phyloP scores from a whole-genome alignment of 2,113 vertebrate genomes.

The Dasyornis broadbenti region DNA sequence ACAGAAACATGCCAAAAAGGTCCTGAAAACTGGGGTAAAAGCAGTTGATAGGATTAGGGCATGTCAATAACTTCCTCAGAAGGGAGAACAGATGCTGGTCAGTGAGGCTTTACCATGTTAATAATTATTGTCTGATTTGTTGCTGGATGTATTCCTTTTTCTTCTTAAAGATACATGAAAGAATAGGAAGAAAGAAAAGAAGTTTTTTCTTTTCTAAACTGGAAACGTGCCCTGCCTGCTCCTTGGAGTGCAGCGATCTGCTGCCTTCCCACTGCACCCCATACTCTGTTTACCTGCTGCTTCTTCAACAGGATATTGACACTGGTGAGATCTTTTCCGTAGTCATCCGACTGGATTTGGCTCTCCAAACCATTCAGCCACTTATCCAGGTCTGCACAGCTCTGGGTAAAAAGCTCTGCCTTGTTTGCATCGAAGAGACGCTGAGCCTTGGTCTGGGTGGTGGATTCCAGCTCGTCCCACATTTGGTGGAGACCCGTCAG shows the following conservation, averaged over 20 bases:
- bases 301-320: conserved; percentile 97
- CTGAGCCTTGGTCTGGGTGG: conserved; percentile 95
- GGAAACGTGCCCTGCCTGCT: neutral
- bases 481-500: conserved; percentile 81
- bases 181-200: neutral
- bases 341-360: conserved; percentile 95
- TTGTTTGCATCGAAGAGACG: conserved; percentile 96
- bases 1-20: neutral
- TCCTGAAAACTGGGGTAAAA: neutral
- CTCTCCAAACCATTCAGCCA: conserved; percentile 90
- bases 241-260: neutral
- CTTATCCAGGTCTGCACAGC: conserved; percentile 92
- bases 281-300: conserved; percentile 80
- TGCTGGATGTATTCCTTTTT: neutral
- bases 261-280: neutral
- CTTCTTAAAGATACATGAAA: neutral
- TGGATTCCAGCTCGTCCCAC: conserved; percentile 93
- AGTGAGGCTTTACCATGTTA: neutral
- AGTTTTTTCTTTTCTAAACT: neutral
- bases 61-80: neutral
- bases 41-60: neutral
- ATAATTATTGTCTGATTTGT: neutral
- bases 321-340: conserved; percentile 94
- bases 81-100: neutral
- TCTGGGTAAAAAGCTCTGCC: conserved; percentile 95